phyloP scores from a whole-genome alignment of 2,113 vertebrate genomes.

The Piaya cayana region DNA sequence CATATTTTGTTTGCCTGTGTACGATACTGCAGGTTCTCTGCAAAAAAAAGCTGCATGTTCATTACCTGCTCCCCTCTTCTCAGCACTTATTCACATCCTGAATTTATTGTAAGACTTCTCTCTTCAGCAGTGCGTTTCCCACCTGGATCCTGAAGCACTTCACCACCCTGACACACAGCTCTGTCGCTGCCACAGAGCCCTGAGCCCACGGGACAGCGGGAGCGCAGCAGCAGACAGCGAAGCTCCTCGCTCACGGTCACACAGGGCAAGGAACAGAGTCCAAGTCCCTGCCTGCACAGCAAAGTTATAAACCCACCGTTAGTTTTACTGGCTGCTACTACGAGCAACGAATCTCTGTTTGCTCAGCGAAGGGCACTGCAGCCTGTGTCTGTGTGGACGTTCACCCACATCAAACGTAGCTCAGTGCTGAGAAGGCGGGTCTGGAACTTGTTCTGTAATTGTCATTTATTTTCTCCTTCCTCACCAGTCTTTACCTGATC shows the following conservation, averaged over 20 bases:
- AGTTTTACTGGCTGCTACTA: not conserved
- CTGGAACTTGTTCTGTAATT: not conserved
- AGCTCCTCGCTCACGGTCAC: accelerated
- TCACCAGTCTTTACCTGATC: not conserved
- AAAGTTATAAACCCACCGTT: not conserved
- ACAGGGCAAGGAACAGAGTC: not conserved
- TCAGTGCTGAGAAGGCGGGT: not conserved
- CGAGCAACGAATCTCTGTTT: not conserved
- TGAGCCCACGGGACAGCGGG: not conserved
- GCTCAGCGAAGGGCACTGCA: not conserved
- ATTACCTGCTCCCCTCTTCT: not conserved
- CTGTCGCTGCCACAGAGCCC: not conserved
- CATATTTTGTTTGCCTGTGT: not conserved
- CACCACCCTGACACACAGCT: not conserved
- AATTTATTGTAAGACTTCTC: not conserved
- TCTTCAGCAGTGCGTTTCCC: not conserved
- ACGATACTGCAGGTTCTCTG: not conserved
- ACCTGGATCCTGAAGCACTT: not conserved
- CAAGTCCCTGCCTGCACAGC: not conserved
- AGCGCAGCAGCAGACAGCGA: not conserved
- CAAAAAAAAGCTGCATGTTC: not conserved
- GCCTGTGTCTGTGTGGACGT: not conserved
- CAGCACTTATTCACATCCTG: not conserved
- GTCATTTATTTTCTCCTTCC: not conserved
- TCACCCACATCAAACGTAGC: accelerated